Conservation (phyloP, 1,140 invertebrate species). For the Lethrus apterus region DNA sequence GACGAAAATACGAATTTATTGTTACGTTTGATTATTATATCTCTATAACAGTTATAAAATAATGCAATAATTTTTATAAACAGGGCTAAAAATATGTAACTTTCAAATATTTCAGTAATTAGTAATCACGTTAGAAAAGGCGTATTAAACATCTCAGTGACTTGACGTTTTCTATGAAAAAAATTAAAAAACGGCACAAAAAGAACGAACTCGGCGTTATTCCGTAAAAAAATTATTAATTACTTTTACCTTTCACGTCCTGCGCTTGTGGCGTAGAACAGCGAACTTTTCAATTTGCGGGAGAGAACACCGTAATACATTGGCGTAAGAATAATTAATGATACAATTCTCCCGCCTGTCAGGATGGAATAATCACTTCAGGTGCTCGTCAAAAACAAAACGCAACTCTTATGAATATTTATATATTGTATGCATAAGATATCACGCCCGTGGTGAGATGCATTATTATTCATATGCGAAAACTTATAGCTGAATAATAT, state of each 20-base stretch:
- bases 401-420: constrained; percentile 30
- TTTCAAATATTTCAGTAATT: too few species aligned
- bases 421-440: constrained; percentile 28
- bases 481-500: too few species aligned
- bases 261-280: background rate
- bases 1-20: too few species aligned
- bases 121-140: too few species aligned
- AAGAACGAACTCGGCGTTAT: too few species aligned
- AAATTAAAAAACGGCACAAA: too few species aligned
- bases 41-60: too few species aligned
- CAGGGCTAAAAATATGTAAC: too few species aligned
- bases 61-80: too few species aligned
- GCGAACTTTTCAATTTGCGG: constrained; percentile 7
- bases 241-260: constrained; percentile 13
- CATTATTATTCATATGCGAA: constrained; percentile 32
- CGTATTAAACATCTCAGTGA: too few species aligned
- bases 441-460: constrained; percentile 28
- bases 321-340: constrained; percentile 23
- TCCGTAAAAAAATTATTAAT: constrained; percentile 10
- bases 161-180: too few species aligned
- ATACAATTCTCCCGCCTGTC: constrained; percentile 25
- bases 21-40: too few species aligned
- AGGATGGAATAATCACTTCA: constrained; percentile 27
- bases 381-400: constrained; percentile 28
- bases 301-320: background rate